Conservation (phyloP, 2,888 invertebrate genomes). For the Tineola bisselliella region DNA sequence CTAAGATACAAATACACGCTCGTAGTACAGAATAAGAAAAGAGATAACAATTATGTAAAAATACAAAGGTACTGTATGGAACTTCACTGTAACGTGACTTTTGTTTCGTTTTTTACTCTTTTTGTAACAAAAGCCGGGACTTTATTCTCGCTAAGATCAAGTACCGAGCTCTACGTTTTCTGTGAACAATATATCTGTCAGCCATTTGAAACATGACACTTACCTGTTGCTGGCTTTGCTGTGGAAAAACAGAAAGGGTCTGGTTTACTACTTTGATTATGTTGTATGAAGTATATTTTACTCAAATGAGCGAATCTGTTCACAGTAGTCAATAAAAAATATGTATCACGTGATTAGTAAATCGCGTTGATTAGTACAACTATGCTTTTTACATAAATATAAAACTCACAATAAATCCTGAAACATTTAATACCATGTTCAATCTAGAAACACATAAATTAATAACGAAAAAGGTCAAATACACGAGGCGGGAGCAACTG, state of each 20-base stretch:
- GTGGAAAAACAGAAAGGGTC: background rate
- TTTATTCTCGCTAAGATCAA: background rate
- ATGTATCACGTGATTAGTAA: too few relatives aligned
- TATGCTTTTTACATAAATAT: too few relatives aligned
- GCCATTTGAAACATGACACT: slow-evolving; percentile 7
- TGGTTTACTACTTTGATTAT: too few relatives aligned
- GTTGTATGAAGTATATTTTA: too few relatives aligned
- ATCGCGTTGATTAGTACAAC: too few relatives aligned
- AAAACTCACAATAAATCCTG: too few relatives aligned
- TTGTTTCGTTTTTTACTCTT: background rate
- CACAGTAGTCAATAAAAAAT: too few relatives aligned
- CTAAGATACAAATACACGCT: background rate
- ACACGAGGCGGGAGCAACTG: too few relatives aligned
- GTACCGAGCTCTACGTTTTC: slow-evolving; percentile 1
- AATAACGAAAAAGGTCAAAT: too few relatives aligned
- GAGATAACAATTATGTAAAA: background rate
- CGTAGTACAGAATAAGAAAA: background rate
- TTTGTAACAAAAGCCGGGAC: slow-evolving; percentile 2
- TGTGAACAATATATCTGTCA: slow-evolving; percentile 2
- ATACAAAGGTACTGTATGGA: background rate
- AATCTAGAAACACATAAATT: too few relatives aligned
- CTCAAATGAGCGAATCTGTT: too few relatives aligned
- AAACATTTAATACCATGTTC: too few relatives aligned
- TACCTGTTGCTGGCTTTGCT: slow-evolving; percentile 4
- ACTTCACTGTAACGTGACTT: background rate